Percentiles rank a stretch among this genome's conserved stretches.
phyloP scores from a whole-genome alignment of 2,113 vertebrate genomes.

The Neodon shergylaensis region DNA sequence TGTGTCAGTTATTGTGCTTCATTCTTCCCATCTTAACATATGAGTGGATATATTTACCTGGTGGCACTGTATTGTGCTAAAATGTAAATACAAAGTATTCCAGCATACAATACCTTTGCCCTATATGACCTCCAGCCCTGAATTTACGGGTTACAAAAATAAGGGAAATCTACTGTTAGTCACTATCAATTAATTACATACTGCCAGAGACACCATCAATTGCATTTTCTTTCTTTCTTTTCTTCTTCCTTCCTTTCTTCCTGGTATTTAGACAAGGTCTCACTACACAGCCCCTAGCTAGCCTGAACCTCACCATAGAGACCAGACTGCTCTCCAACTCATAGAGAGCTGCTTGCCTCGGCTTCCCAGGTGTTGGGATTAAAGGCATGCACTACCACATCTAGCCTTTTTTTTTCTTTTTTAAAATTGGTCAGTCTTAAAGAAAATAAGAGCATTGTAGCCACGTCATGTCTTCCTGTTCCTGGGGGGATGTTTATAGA shows the following conservation, averaged over 20 bases:
- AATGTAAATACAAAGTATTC: slow-evolving; percentile 16
- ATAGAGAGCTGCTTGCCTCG: background rate
- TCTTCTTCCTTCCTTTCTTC: background rate
- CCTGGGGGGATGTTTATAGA: background rate
- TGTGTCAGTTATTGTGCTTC: slow-evolving; percentile 2
- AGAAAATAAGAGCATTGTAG: slow-evolving; percentile 24
- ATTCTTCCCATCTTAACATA: slow-evolving; percentile 24
- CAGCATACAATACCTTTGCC: background rate
- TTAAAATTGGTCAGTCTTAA: slow-evolving; percentile 16
- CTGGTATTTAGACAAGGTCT: background rate
- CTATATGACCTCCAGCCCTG: background rate
- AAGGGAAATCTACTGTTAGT: background rate
- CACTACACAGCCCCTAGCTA: background rate
- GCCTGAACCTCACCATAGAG: background rate
- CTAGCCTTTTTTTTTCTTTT: background rate
- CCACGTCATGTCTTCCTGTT: background rate
- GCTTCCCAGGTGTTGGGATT: background rate
- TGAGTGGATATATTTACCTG: background rate
- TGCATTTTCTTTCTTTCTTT: background rate
- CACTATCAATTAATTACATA: background rate
- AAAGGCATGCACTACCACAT: background rate
- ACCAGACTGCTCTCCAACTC: background rate
- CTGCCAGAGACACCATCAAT: background rate
- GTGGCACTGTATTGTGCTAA: background rate
- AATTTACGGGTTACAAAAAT: slow-evolving; percentile 25